These are phyloP conservation scores for Aleiodes sp. DNA, from an alignment of 1,140 invertebrate genomes.

Conservation along the genomic window DNA sequence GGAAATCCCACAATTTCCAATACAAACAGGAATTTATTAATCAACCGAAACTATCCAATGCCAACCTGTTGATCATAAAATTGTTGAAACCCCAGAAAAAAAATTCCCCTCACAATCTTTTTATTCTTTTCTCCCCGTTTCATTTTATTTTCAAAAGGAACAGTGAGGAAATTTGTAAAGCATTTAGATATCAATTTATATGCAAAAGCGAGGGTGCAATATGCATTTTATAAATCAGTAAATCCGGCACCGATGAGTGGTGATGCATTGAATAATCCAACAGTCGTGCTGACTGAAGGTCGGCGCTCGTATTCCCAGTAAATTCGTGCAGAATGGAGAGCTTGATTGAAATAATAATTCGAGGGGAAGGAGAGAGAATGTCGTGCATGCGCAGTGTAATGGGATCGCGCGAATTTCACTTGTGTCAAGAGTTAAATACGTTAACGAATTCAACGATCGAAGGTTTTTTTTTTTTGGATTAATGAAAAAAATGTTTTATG, in stretches of 20 bases:
- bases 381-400: background rate
- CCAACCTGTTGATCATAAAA: conserved; percentile 8
- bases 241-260: background rate
- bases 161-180: background rate
- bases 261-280: conserved; percentile 1
- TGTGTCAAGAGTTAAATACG: too few relatives aligned
- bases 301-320: background rate
- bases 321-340: conserved; percentile 27
- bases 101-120: background rate
- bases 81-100: background rate
- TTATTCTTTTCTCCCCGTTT: background rate
- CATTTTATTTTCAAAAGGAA: background rate
- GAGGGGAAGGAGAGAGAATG: background rate
- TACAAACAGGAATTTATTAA: too few relatives aligned
- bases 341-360: conserved; percentile 33
- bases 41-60: too few relatives aligned
- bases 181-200: background rate
- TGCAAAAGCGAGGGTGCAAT: background rate
- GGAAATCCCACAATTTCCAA: too few relatives aligned
- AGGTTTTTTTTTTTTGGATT: too few relatives aligned
- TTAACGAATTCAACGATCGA: too few relatives aligned
- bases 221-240: background rate
- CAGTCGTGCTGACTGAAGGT: background rate
- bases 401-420: background rate
- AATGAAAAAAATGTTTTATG: too few relatives aligned